Conservation (phyloP, 2,797 vertebrate genomes). For the Gallinago solitaria region DNA sequence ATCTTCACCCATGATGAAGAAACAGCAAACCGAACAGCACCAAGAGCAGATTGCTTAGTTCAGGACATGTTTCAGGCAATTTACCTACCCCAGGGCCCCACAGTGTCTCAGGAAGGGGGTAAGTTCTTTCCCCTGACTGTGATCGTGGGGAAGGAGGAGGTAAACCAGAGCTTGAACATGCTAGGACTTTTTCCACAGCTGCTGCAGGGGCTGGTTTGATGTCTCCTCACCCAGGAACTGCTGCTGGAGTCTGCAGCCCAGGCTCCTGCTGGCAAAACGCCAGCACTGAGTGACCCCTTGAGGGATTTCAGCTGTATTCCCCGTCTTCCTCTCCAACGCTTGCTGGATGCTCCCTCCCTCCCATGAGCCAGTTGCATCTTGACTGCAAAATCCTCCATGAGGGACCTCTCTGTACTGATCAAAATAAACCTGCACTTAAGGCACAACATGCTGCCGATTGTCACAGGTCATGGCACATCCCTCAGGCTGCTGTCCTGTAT, state of each 20-base stretch:
- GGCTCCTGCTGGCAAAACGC: background rate
- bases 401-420: background rate
- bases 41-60: background rate
- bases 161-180: background rate
- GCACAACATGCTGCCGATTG: rapidly evolving
- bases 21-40: background rate
- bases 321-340: background rate
- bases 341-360: background rate
- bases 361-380: background rate
- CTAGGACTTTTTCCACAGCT: background rate
- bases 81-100: background rate
- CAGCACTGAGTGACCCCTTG: rapidly evolving
- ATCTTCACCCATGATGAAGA: background rate
- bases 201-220: background rate
- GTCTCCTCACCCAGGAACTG: rapidly evolving
- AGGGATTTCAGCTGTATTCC: background rate
- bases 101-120: background rate
- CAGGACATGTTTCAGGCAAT: background rate
- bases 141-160: background rate
- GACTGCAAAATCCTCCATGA: background rate
- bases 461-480: background rate
- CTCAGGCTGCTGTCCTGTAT: background rate
- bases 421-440: background rate
- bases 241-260: background rate
- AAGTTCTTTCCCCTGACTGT: background rate